These are phyloP conservation scores for Carassius carassius DNA, from an alignment of 2,113 vertebrate species.

Conservation along the genomic window DNA sequence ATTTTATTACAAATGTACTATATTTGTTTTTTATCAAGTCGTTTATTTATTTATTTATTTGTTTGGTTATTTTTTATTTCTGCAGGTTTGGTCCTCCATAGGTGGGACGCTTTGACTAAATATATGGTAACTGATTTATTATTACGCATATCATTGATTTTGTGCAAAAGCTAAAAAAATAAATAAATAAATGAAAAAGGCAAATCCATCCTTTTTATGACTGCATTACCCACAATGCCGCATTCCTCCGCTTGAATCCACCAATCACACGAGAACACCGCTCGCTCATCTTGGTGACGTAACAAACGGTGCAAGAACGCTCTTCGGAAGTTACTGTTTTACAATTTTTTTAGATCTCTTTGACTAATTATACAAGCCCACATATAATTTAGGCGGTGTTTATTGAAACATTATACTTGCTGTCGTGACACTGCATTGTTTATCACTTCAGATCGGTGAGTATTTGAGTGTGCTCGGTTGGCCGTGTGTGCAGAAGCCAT, in stretches of 20 bases:
- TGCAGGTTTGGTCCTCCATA: no score
- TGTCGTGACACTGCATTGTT: not conserved
- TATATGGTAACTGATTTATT: not conserved
- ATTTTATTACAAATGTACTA: no score
- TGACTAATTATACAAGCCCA: not conserved
- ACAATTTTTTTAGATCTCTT: not conserved
- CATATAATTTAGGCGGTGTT: not conserved
- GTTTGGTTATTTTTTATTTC: no score
- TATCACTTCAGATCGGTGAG: not conserved
- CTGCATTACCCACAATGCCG: constrained; percentile 49
- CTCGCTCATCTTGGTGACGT: not conserved
- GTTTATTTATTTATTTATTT: no score
- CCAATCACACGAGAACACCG: constrained; percentile 70
- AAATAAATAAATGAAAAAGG: no score
- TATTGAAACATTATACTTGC: not conserved
- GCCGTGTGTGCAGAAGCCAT: constrained; percentile 20
- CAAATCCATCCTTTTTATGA: not conserved
- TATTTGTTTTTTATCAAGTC: no score
- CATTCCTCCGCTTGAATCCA: not conserved
- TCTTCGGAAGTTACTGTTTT: constrained; percentile 59
- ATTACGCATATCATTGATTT: not conserved
- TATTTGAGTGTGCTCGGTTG: not conserved
- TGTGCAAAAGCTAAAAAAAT: no score
- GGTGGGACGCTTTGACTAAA: not conserved
- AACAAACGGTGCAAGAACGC: constrained; percentile 2